A percentile compares a stretch with the other conserved stretches of the same genome.
Conservation (phyloP, 2,797 vertebrate genomes). For the Geotrypetes seraphini region DNA sequence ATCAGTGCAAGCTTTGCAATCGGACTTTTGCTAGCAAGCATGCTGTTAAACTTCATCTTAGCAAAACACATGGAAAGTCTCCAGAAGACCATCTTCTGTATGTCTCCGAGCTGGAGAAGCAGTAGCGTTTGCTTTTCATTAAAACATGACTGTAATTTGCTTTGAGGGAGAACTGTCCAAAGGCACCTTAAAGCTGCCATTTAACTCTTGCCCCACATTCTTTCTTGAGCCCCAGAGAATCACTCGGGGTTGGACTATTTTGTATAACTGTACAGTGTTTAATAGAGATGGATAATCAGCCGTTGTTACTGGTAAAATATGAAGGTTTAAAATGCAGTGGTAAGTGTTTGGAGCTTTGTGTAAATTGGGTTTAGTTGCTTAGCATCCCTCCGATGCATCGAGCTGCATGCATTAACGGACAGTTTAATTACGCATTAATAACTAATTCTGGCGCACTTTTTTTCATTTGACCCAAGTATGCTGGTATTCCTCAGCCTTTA, state of each 20-base stretch:
- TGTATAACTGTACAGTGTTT: slow-evolving; percentile 80
- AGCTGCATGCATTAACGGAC: slow-evolving; percentile 96
- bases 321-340: slow-evolving; percentile 86
- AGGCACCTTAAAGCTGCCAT: slow-evolving; percentile 87
- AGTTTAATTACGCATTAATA: slow-evolving; percentile 87
- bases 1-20: slow-evolving; percentile 97
- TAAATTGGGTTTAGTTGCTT: slow-evolving; percentile 83
- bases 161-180: slow-evolving; percentile 73
- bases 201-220: slow-evolving; percentile 85
- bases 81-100: slow-evolving; percentile 97
- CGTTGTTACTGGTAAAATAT: slow-evolving; percentile 78
- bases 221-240: slow-evolving; percentile 55
- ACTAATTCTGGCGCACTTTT: slow-evolving; percentile 85
- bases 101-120: slow-evolving; percentile 90
- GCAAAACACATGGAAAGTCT: slow-evolving; percentile 97
- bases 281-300: slow-evolving; percentile 71
- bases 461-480: slow-evolving; percentile 66
- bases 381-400: slow-evolving; percentile 77
- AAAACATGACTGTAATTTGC: slow-evolving; percentile 48
- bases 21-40: slow-evolving; percentile 99
- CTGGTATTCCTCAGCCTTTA: slow-evolving; percentile 71
- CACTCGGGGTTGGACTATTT: slow-evolving; percentile 57
- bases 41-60: slow-evolving; percentile 96
- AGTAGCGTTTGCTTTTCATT: slow-evolving; percentile 72
- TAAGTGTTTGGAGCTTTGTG: slow-evolving; percentile 91